These are phyloP conservation scores for Cydia fagiglandana DNA, from an alignment of 1,140 invertebrate genomes.

Conservation along the genomic window DNA sequence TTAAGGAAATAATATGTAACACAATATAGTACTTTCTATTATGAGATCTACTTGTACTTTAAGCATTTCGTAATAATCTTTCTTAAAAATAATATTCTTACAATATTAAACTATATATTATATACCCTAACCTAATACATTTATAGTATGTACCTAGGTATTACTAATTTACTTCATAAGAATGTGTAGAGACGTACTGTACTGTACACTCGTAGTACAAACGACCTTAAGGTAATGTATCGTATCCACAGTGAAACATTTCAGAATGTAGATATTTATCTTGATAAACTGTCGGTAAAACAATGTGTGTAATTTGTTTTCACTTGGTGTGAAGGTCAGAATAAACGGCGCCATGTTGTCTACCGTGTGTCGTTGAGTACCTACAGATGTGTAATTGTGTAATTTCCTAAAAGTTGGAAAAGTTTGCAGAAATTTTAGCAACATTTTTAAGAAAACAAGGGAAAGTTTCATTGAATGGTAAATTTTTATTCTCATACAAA, in stretches of 20 bases:
- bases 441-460: no score
- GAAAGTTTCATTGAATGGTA: no score
- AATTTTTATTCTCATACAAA: no score
- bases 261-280: neutral
- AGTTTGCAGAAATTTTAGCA: no score
- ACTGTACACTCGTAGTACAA: neutral
- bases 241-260: neutral
- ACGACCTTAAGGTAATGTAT: neutral
- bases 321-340: neutral
- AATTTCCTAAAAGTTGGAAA: no score
- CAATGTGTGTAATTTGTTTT: neutral
- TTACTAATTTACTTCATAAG: conserved; percentile 29
- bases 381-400: no score
- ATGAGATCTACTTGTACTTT: conserved; percentile 60
- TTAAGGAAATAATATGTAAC: neutral
- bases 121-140: conserved; percentile 19
- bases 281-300: neutral
- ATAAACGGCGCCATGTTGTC: no score
- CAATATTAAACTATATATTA: conserved; percentile 32
- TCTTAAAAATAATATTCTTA: conserved; percentile 27
- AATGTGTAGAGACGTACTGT: neutral
- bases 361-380: no score
- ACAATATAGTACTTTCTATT: conserved; percentile 30
- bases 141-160: conserved; percentile 32
- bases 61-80: conserved; percentile 32